phyloP scores from a whole-genome alignment of 2,113 vertebrate species.

The Gallinago paraguaiae region DNA sequence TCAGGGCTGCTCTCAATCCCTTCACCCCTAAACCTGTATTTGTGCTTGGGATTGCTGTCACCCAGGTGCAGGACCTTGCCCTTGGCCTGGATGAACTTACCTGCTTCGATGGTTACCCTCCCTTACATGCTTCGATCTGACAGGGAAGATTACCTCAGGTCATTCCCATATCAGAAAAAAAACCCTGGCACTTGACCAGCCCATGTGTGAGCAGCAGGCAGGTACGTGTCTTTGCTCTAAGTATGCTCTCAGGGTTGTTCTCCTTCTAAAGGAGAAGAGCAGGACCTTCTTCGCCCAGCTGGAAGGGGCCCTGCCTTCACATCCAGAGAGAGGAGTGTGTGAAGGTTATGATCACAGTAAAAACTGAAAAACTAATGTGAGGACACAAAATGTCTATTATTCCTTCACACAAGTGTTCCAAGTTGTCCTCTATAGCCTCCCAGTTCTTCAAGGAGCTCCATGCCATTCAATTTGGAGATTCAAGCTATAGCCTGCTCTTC shows the following conservation, averaged over 20 bases:
- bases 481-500: not conserved
- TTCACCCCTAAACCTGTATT: too few relatives aligned
- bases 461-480: not conserved
- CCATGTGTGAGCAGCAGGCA: not conserved
- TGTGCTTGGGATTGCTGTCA: too few relatives aligned
- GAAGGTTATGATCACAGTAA: not conserved
- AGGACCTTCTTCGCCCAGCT: not conserved
- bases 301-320: not conserved
- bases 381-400: not conserved
- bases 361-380: not conserved
- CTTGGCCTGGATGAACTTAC: too few relatives aligned
- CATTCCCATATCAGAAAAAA: not conserved
- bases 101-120: not conserved
- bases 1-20: too few relatives aligned
- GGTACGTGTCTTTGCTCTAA: not conserved
- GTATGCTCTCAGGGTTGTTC: not conserved
- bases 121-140: not conserved
- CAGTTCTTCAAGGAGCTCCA: not conserved
- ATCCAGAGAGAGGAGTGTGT: not conserved
- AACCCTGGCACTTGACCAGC: not conserved
- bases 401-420: not conserved
- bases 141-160: not conserved
- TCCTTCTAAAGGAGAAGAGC: not conserved
- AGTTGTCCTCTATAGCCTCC: not conserved
- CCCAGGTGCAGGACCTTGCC: too few relatives aligned